Evolutionary conservation across 2,113 vertebrate species (phyloP).

Genomic region (Hippocampus barbouri): DNA sequence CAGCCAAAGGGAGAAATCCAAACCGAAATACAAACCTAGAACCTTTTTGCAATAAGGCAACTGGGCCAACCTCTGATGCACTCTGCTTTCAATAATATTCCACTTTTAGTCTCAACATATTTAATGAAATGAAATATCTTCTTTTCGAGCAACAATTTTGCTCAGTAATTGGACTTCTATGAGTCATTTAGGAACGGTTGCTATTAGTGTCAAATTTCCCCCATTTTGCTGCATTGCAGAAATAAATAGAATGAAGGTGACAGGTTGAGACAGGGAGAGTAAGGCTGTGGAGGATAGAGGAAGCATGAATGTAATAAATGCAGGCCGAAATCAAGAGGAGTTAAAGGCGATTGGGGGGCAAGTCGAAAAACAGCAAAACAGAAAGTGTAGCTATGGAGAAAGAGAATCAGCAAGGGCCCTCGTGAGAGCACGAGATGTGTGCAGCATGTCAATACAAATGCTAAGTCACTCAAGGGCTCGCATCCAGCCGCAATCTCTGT

Average conservation of each 20-base stretch:
- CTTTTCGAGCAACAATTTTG: neutral
- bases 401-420: constrained; percentile 29
- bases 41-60: neutral
- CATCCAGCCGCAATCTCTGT: constrained; percentile 30
- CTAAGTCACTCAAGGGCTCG: constrained; percentile 48
- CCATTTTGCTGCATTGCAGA: constrained; percentile 2
- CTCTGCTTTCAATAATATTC: neutral
- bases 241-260: constrained; percentile 13
- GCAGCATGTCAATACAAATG: constrained; percentile 56
- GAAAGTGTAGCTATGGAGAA: constrained; percentile 14
- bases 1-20: neutral
- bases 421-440: constrained; percentile 43
- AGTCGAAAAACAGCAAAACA: constrained; percentile 28
- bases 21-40: neutral
- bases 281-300: constrained; percentile 37
- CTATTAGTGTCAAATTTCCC: neutral
- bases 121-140: neutral
- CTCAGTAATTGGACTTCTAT: neutral
- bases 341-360: constrained; percentile 5
- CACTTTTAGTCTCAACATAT: neutral
- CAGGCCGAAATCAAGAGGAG: constrained; percentile 6
- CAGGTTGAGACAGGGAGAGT: neutral
- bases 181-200: neutral
- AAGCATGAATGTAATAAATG: constrained; percentile 42
- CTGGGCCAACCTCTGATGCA: neutral